These are phyloP conservation scores for Gavialis gangeticus DNA, from an alignment of 2,113 vertebrate species.

Conservation along the genomic window DNA sequence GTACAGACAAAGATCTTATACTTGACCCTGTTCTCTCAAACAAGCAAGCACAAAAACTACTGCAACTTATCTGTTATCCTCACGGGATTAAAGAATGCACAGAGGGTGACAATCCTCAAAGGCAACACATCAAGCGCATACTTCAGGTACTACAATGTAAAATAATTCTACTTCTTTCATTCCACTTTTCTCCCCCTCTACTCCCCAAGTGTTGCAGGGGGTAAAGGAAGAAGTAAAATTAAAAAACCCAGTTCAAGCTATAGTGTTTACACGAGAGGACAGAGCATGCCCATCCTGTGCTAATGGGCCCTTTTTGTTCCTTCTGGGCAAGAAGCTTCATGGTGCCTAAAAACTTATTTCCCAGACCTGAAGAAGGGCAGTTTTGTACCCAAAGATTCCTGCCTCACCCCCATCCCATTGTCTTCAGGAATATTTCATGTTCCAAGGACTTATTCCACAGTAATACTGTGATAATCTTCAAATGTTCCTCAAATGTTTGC, in stretches of 20 bases:
- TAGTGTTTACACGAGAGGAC: neutral
- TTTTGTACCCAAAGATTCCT: too few species aligned
- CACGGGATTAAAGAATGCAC: constrained; percentile 74
- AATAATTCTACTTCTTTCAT: neutral
- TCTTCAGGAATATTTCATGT: neutral
- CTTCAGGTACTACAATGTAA: constrained; percentile 73
- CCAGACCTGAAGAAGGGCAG: too few species aligned
- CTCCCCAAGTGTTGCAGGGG: neutral
- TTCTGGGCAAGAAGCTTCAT: neutral
- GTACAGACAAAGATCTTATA: constrained; percentile 84
- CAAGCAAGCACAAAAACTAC: constrained; percentile 81
- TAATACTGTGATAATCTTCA: neutral
- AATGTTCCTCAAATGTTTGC: too few species aligned
- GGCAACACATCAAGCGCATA: constrained; percentile 81
- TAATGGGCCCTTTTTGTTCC: neutral
- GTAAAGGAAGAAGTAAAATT: neutral
- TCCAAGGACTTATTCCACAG: neutral
- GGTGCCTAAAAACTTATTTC: too few species aligned
- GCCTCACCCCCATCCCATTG: too few species aligned
- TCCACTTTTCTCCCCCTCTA: neutral
- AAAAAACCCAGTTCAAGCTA: too few species aligned
- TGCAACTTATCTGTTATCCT: constrained; percentile 84
- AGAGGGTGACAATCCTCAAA: constrained; percentile 78
- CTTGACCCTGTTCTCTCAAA: constrained; percentile 84
- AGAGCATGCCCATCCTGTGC: neutral